Evolutionary conservation across 2,113 vertebrate genomes (phyloP).

Genomic region (Tragelaphus strepsiceros): DNA sequence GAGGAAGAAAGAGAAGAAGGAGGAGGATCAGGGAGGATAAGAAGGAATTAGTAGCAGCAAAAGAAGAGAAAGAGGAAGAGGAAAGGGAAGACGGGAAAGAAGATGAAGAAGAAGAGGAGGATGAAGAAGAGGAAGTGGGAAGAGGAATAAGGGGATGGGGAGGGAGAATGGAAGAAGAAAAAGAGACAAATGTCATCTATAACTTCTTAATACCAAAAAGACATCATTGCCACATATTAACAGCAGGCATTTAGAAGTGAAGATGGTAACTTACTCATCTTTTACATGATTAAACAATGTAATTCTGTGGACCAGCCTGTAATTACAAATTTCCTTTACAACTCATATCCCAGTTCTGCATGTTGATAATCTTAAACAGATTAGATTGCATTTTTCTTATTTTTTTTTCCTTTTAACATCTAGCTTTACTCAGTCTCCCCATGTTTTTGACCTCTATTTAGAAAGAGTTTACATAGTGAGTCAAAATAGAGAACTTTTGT

Average conservation of each 20-base stretch:
- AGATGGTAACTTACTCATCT: not conserved
- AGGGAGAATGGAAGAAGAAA: not conserved
- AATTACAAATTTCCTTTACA: not conserved
- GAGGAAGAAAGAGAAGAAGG: fast-evolving
- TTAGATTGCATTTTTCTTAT: not conserved
- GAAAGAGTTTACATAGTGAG: not conserved
- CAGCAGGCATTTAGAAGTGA: not conserved
- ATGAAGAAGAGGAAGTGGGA: fast-evolving
- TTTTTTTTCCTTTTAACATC: not conserved
- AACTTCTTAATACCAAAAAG: not conserved
- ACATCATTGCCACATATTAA: not conserved
- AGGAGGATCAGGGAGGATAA: fast-evolving
- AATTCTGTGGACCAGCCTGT: not conserved
- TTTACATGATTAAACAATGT: not conserved
- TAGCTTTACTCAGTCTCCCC: not conserved
- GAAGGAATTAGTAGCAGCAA: fast-evolving
- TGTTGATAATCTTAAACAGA: not conserved
- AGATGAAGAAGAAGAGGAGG: fast-evolving
- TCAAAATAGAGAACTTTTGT: not conserved
- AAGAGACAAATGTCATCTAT: not conserved
- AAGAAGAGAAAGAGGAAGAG: not conserved
- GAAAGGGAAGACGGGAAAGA: fast-evolving
- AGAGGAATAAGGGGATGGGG: fast-evolving
- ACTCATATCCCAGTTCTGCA: not conserved
- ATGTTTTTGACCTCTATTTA: not conserved